Evolutionary conservation across 2,888 invertebrate genomes (phyloP).

Genomic region (Chirona hameri): DNA sequence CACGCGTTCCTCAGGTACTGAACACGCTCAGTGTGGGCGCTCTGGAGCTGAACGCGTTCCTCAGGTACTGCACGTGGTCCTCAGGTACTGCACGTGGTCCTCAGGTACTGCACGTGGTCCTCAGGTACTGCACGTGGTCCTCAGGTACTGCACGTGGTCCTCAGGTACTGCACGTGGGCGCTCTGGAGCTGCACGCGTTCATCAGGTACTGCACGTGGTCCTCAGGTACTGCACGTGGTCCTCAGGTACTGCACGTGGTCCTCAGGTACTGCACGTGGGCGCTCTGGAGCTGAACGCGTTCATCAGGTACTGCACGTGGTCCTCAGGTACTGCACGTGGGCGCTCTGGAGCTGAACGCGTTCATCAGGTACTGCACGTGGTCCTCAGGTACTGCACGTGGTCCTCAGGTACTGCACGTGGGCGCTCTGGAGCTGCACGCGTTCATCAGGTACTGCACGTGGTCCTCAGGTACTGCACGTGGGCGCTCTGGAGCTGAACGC

Average conservation of each 20-base stretch:
- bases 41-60: slow-evolving; percentile 65
- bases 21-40: slow-evolving; percentile 80
- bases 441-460: too few species aligned
- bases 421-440: slow-evolving; percentile 81
- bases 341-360: slow-evolving; percentile 82
- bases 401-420: slow-evolving; percentile 53
- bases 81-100: slow-evolving; percentile 93
- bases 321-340: too few species aligned
- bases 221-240: too few species aligned
- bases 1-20: slow-evolving; percentile 90
- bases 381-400: too few species aligned
- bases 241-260: slow-evolving; percentile 83
- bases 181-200: too few species aligned
- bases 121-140: slow-evolving; percentile 50
- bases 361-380: slow-evolving; percentile 90
- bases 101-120: too few species aligned
- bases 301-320: too few species aligned
- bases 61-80: slow-evolving; percentile 63
- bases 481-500: too few species aligned
- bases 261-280: slow-evolving; percentile 91
- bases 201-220: too few species aligned
- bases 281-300: too few species aligned
- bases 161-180: slow-evolving; percentile 93
- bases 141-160: slow-evolving; percentile 81
- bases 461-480: slow-evolving; percentile 91